Evolutionary conservation across 2,797 vertebrate genomes (phyloP), one percentile per base, ranked within the genome.

Genomic region (Falco cherrug): DNA sequence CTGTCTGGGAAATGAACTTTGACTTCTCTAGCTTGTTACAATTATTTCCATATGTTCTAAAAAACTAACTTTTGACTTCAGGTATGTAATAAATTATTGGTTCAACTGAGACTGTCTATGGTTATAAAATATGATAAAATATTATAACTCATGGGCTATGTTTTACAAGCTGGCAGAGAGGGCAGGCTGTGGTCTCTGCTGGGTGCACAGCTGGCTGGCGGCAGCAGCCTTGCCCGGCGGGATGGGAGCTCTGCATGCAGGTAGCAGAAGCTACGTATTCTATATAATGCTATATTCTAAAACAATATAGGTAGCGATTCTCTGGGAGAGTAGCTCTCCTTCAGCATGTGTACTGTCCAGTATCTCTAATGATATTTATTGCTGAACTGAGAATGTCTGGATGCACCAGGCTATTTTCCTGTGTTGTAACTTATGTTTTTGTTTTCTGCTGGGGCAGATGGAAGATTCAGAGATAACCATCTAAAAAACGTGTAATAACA

Each of bases 41-140:
- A 84, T 92, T 73, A 51, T 79, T 88, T 90, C 65, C 3, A 0
- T 57, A 22, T 70, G 45, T 76, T 95, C 47, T 87, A 53, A 90
- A 95, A 91, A 5, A 26, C 43, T 91, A 51, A 69, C 80, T 90
- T 90, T 91, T 90, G 57, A 71, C 48, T 43, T 77, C 93, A 92
- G 91, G 84, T 96, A 91, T 22, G 73, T 93, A 95, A 90, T 69
- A 86, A 94, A 64, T 86, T 87, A 51, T 1, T 39, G 47, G 26
- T 86, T 93, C 33, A 33, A 31, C 53, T 70, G 57, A 25, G 75
- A 61, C n/a, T 80, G 13, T 59, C 21, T 87, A 4, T 78, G 54
- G 35, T 86, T 85, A 5, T 50, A 48, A 94, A 82, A 81, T 39
- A 64, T 24, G 25, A 28, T 26, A 33, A 71, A 54, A 41, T 47